Evolutionary conservation across 92 coral and sea anemone species (phyloP), one percentile per base, ranked within the genome.

Genomic region (Bergia sp.): DNA sequence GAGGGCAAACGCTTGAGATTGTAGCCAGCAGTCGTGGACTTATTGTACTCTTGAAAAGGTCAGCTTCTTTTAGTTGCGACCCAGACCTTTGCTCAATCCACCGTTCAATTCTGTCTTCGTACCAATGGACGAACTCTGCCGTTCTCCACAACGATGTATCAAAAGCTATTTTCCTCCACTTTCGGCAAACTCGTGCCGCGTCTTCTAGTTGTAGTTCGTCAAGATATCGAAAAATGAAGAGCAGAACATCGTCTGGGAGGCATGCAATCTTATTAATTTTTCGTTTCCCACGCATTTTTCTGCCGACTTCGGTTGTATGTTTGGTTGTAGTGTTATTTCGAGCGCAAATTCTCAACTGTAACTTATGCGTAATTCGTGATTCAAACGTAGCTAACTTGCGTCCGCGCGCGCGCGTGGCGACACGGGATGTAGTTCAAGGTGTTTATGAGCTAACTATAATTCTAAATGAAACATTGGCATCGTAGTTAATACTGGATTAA

Each of bases 81-180:
- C 92, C 88, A 20, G 92, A 79, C 69, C 79, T 74, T 73, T 74
- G 55, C 5, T 77, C 82, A 39, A 91, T 73, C 38, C 87, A 77
- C 36, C 79, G 74, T 61, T 79, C 84, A 72, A 91, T 86, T 15
- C 66, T 65, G 8, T 44, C 81, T 75, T 91, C 94, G 18, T 61
- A 47, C 61, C 84, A 85, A 65, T 86, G 69, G 1, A 84, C 86
- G 10, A 95, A 82, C 50, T 90, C 76, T 47, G 91, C 90, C 50
- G 77, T 10, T 37, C 90, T 86, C 96, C 96, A 93, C 18, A 95
- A 88, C 11, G 94, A 82, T 21, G 92, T 92, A 42, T 95, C 98
- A 47, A 71, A 88, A 58, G 94, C 94, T 20, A 95, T 76, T 38
- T 91, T 82, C 73, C 80, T 85, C 98, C 98, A 95, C 67, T 89